phyloP scores from a whole-genome alignment of 1,140 invertebrate genomes.

The Cotesia typhae region DNA sequence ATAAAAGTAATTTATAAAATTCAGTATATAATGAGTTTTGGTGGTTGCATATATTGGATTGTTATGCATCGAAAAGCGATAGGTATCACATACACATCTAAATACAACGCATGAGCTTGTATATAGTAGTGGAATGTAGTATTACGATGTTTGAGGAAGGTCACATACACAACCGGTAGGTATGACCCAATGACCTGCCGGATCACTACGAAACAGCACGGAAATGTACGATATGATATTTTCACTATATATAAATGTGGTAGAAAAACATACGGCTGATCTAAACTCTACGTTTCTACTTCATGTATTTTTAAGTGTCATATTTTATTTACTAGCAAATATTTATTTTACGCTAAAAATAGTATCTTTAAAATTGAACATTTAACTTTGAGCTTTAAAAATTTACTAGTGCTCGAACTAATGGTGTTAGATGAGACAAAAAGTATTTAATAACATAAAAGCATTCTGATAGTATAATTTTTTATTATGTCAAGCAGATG shows the following conservation, averaged over 20 bases:
- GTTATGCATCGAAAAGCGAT: slow-evolving; percentile 1
- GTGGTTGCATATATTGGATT: neutral
- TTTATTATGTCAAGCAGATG: too few species aligned
- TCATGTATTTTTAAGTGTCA: neutral
- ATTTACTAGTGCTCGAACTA: too few species aligned
- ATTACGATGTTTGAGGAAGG: slow-evolving; percentile 44
- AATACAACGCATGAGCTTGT: neutral
- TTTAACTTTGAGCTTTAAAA: too few species aligned
- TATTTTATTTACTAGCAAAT: neutral
- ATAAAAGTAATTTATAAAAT: too few species aligned
- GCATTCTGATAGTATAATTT: too few species aligned
- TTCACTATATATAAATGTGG: neutral
- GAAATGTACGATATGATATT: slow-evolving; percentile 47
- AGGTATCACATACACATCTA: slow-evolving; percentile 29
- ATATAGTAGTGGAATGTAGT: slow-evolving; percentile 30
- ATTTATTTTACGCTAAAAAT: too few species aligned
- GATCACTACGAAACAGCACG: slow-evolving; percentile 48
- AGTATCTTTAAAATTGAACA: too few species aligned
- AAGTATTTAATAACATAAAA: too few species aligned
- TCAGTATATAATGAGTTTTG: too few species aligned
- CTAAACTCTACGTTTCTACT: slow-evolving; percentile 11
- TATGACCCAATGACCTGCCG: slow-evolving; percentile 62
- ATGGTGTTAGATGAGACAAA: too few species aligned
- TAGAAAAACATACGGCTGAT: slow-evolving; percentile 3
- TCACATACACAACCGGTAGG: slow-evolving; percentile 48